Percentiles rank a stretch among this genome's conserved stretches.
Evolutionary conservation across 2,888 invertebrate species (phyloP).

Genomic region (Drosophila vallismaia): DNA sequence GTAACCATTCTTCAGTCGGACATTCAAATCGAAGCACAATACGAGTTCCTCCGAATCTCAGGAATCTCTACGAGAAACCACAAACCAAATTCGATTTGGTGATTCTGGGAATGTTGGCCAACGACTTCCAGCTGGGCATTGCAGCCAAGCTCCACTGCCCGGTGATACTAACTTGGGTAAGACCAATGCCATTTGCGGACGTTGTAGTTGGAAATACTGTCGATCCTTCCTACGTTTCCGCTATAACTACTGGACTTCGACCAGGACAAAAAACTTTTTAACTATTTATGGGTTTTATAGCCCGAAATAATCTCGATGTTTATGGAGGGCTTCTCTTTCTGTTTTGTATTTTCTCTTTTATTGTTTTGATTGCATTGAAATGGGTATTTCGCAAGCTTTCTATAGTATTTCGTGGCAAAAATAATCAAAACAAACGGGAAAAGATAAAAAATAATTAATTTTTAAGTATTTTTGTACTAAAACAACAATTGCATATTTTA

Average conservation of each 20-base stretch:
- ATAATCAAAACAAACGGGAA: constrained; percentile 3
- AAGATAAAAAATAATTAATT: constrained; percentile 18
- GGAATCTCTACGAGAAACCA: constrained; percentile 62
- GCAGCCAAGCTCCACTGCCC: constrained; percentile 77
- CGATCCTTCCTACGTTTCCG: constrained; percentile 71
- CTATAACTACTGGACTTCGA: not conserved
- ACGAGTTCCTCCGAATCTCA: constrained; percentile 66
- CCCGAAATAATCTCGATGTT: constrained; percentile 84
- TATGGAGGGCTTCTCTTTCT: constrained; percentile 28
- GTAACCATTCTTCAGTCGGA: not conserved
- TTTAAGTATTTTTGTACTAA: not conserved
- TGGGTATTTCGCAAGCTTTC: constrained; percentile 24
- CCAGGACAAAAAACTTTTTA: not conserved
- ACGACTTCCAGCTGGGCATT: constrained; percentile 80
- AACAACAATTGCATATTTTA: not conserved
- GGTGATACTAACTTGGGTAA: constrained; percentile 69
- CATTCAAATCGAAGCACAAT: constrained; percentile 50
- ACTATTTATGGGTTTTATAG: constrained; percentile 82
- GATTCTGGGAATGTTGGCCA: constrained; percentile 76
- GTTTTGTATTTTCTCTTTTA: not conserved
- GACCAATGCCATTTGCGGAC: constrained; percentile 59
- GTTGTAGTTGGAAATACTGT: constrained; percentile 70
- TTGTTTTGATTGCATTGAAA: not conserved
- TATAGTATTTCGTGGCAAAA: not conserved
- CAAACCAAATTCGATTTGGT: constrained; percentile 74